These are phyloP conservation scores for Acromyrmex heyeri DNA, from an alignment of 1,140 invertebrate species.

Conservation along the genomic window DNA sequence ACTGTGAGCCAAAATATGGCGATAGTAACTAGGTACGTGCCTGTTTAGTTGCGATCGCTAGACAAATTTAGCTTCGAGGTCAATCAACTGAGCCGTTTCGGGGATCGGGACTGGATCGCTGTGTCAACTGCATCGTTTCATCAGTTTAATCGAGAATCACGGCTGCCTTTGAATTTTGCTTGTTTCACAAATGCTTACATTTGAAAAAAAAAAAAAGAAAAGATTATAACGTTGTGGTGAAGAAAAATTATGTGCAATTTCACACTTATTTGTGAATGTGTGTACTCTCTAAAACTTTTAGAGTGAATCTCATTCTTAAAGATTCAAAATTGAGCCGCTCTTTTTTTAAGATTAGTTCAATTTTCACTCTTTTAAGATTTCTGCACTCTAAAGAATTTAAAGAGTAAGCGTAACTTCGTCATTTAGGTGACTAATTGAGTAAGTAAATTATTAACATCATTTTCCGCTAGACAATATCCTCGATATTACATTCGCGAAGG, in stretches of 20 bases:
- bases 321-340: no score
- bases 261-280: not conserved
- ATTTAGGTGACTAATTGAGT: not conserved
- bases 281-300: not conserved
- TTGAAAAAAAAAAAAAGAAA: slow-evolving; percentile 3
- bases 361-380: no score
- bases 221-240: not conserved
- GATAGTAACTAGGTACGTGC: slow-evolving; percentile 44
- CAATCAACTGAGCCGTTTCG: slow-evolving; percentile 56
- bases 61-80: slow-evolving; percentile 57
- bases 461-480: not conserved
- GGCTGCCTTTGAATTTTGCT: not conserved
- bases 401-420: not conserved
- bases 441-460: slow-evolving; percentile 15
- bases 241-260: not conserved
- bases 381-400: no score
- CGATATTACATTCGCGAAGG: not conserved
- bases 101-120: slow-evolving; percentile 9
- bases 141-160: slow-evolving; percentile 27
- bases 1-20: slow-evolving; percentile 34
- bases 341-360: no score
- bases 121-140: slow-evolving; percentile 39
- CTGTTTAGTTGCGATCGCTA: slow-evolving; percentile 53
- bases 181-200: not conserved
- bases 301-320: no score